Evolutionary conservation across 2,888 invertebrate species (phyloP), one percentile per base, ranked within the genome.

Genomic region (Gonocerus acuteangulatus): DNA sequence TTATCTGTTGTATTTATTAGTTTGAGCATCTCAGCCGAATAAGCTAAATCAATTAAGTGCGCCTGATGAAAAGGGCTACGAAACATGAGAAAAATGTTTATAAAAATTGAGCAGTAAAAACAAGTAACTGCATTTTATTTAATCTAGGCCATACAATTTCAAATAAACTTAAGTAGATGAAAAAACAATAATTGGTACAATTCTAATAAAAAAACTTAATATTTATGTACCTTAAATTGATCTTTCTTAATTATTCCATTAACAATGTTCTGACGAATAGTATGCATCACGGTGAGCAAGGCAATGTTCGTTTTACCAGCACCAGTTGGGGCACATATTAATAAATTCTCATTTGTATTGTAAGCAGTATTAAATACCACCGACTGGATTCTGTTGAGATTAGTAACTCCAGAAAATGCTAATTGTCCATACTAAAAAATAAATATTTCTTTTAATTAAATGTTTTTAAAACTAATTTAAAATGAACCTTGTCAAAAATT

Each of bases 261-360:
- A 68, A 86, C 84, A 52, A 93, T 82, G 72, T 94, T 87, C 65
- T 89, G 85, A 67, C 89, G 87, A 48, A 99, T 84, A 68, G 93
- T 90, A 73, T 95, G 90, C 0, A 95, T 82, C 19, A 99, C 87
- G 1, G 94, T 82, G 48, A 99, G 75, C 78, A 99, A 81, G 0
- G 99, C 99, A 60, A 99, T 92, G 73, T 99, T 99, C 0, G 99
- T 99, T 77, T 99, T 99, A 23, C 99, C 99, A 0, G 97, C 96
- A 2, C 99, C 99, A 0, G 99, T 99, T 0, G 99, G 99, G 0
- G 99, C 99, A 75, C 97, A 97, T 61, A 99, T 93, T 56, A 99
- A 76, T 70, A 99, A 79, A 75, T 99, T 99, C 73, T 99, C 95
- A 72, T 96, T 95, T 1, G 91, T 92, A 70, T 89, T 85, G 76